Evolutionary conservation across 2,797 vertebrate genomes (phyloP).

Genomic region (Bryconaethiops microstoma): DNA sequence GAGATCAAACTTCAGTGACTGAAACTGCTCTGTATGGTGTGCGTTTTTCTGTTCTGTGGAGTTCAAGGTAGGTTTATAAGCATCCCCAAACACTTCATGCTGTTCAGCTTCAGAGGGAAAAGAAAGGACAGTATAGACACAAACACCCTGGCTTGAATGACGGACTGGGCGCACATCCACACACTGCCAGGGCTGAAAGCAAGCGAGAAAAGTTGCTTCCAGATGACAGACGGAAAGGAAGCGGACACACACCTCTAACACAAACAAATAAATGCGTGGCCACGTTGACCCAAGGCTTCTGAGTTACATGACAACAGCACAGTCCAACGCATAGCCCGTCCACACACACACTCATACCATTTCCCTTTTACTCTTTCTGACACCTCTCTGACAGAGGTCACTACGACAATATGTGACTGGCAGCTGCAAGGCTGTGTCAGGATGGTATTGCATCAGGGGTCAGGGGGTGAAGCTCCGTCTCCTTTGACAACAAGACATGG

Average conservation of each 20-base stretch:
- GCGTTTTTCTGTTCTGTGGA: conserved; percentile 1
- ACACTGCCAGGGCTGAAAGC: conserved; percentile 5
- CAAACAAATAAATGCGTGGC: conserved; percentile 33
- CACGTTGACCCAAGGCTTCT: background rate
- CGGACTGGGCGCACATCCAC: conserved; percentile 28
- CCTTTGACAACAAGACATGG: conserved; percentile 26
- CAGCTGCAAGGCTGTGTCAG: conserved; percentile 27
- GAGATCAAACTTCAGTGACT: background rate
- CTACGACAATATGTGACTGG: conserved; percentile 46
- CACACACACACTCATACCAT: background rate
- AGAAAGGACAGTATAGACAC: conserved; percentile 14
- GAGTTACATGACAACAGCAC: conserved; percentile 14
- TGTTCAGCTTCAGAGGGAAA: conserved; percentile 15
- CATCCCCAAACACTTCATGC: conserved; percentile 24
- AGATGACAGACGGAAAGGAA: conserved; percentile 8
- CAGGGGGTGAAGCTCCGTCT: conserved; percentile 38
- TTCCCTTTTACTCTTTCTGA: conserved; percentile 34
- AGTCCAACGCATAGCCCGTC: background rate
- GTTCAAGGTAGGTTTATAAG: conserved; percentile 26
- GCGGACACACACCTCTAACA: background rate
- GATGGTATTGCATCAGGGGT: conserved; percentile 36
- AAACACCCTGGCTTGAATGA: conserved; percentile 34
- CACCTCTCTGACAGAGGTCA: conserved; percentile 47
- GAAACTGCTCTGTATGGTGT: background rate
- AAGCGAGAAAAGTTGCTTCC: conserved; percentile 13